Percentiles rank a stretch among this genome's conserved stretches.
These are phyloP conservation scores for Oriolus oriolus DNA, from an alignment of 2,113 vertebrate species.

Conservation along the genomic window DNA sequence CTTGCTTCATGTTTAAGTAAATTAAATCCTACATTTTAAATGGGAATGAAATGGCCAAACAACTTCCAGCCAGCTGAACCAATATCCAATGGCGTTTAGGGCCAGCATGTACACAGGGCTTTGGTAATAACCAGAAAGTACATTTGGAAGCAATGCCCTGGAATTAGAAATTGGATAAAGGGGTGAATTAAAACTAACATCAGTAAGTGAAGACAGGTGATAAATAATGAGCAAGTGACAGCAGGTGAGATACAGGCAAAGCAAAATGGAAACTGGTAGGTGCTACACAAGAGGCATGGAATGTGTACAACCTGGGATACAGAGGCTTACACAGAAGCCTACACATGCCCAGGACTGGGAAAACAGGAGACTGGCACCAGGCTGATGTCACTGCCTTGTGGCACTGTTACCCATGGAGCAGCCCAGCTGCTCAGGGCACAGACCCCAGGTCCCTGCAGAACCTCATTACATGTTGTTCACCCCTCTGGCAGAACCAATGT, in stretches of 20 bases:
- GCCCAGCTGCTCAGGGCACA: neutral
- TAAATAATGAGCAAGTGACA: neutral
- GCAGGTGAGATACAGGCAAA: neutral
- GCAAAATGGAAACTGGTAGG: neutral
- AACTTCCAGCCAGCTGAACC: neutral
- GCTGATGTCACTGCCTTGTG: neutral
- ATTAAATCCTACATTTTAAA: neutral
- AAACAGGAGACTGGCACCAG: neutral
- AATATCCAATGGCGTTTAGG: neutral
- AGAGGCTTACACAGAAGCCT: neutral
- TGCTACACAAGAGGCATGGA: neutral
- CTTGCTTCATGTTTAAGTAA: neutral
- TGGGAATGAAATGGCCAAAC: neutral
- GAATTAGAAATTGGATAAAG: neutral
- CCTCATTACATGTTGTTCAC: fast-evolving
- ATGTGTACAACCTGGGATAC: neutral
- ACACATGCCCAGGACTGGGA: neutral
- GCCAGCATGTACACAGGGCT: neutral
- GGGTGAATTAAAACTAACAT: neutral
- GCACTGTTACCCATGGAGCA: neutral
- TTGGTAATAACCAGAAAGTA: neutral
- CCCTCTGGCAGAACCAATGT: neutral
- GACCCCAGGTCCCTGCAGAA: fast-evolving
- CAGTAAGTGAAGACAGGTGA: neutral
- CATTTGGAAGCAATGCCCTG: neutral